Conservation (phyloP, 2,888 invertebrate species). For the Plutella xylostella region DNA sequence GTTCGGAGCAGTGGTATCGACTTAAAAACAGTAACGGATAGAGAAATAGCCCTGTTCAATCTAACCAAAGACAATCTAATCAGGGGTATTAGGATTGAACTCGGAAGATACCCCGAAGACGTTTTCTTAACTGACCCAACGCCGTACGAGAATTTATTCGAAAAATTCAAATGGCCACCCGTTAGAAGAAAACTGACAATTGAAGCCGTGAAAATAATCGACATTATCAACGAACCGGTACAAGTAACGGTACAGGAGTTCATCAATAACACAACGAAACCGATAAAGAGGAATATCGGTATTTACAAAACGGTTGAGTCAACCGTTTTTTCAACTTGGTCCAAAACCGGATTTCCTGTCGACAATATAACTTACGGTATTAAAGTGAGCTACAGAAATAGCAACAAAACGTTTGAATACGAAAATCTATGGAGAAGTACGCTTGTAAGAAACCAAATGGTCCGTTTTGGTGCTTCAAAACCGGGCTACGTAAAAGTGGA, state of each 20-base stretch:
- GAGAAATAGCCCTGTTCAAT: slow-evolving; percentile 37
- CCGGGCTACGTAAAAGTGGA: slow-evolving; percentile 25
- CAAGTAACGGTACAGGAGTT: slow-evolving; percentile 27
- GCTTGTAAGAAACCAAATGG: slow-evolving; percentile 18
- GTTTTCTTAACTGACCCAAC: slow-evolving; percentile 46
- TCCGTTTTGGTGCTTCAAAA: slow-evolving; percentile 27
- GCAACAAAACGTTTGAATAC: slow-evolving; percentile 22
- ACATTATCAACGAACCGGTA: slow-evolving; percentile 29
- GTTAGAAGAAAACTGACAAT: slow-evolving; percentile 29
- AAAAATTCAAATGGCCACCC: slow-evolving; percentile 38
- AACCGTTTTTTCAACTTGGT: slow-evolving; percentile 32
- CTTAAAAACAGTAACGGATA: slow-evolving; percentile 31
- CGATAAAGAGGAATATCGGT: slow-evolving; percentile 22
- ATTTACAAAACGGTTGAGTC: slow-evolving; percentile 29
- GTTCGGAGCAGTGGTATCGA: slow-evolving; percentile 28
- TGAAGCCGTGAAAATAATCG: slow-evolving; percentile 27
- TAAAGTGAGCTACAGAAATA: slow-evolving; percentile 24
- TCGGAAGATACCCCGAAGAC: slow-evolving; percentile 37
- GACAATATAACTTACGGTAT: slow-evolving; percentile 30
- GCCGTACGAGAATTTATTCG: slow-evolving; percentile 31
- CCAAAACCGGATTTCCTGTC: slow-evolving; percentile 27
- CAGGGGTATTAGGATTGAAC: slow-evolving; percentile 30
- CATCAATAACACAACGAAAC: slow-evolving; percentile 34
- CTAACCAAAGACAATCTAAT: slow-evolving; percentile 37
- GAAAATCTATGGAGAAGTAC: slow-evolving; percentile 35